phyloP scores from a whole-genome alignment of 2,797 vertebrate species.

The Menidia menidia region DNA sequence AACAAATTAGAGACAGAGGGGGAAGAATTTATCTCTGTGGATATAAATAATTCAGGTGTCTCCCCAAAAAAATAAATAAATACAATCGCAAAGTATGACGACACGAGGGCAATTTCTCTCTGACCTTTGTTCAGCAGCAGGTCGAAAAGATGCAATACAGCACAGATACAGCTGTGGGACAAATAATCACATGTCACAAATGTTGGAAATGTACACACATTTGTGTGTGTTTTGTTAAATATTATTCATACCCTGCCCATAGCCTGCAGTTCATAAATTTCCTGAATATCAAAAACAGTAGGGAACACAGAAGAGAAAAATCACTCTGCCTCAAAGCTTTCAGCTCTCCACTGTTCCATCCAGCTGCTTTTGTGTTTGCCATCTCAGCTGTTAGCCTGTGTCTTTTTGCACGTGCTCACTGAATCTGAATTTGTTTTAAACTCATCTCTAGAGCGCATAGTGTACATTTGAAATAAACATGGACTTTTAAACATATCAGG shows the following conservation, averaged over 20 bases:
- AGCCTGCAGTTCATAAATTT: constrained; percentile 25
- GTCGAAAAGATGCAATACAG: constrained; percentile 19
- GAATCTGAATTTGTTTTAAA: constrained; percentile 14
- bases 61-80: constrained; percentile 47
- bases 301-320: constrained; percentile 36
- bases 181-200: constrained; percentile 4
- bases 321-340: constrained; percentile 29
- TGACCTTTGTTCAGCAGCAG: constrained; percentile 40
- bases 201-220: constrained; percentile 1
- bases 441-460: neutral
- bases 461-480: neutral
- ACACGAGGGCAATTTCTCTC: constrained; percentile 6
- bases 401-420: constrained; percentile 10
- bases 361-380: constrained; percentile 49
- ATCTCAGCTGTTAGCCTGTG: constrained; percentile 44
- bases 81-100: constrained; percentile 20
- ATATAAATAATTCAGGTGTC: constrained; percentile 70
- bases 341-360: constrained; percentile 34
- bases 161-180: constrained; percentile 1
- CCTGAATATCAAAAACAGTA: constrained; percentile 26
- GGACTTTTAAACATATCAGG: neutral
- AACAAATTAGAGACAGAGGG: constrained; percentile 50
- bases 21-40: constrained; percentile 45
- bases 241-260: constrained; percentile 11
- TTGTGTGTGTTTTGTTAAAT: neutral